Evolutionary conservation across 1,140 invertebrate species (phyloP).

Genomic region (Mercenaria mercenaria): DNA sequence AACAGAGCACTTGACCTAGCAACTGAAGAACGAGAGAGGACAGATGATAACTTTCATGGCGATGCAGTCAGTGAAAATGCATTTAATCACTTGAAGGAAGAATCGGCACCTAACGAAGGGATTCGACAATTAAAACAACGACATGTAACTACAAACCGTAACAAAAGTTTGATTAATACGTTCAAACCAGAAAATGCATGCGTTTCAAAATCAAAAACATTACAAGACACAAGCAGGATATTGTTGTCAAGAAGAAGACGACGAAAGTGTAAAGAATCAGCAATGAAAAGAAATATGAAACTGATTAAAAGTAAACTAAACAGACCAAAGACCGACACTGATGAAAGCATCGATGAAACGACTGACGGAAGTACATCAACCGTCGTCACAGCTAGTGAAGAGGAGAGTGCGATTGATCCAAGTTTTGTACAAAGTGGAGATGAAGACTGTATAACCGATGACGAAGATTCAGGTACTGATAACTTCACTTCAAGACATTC

Average conservation of each 20-base stretch:
- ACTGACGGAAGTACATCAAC: background rate
- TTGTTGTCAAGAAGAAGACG: background rate
- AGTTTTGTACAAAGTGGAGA: conserved; percentile 10
- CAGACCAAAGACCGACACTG: background rate
- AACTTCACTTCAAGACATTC: background rate
- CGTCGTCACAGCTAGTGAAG: background rate
- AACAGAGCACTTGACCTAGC: background rate
- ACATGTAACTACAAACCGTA: background rate
- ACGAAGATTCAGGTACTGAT: background rate
- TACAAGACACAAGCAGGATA: no score
- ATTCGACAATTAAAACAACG: no score
- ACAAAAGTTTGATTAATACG: background rate
- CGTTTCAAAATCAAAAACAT: background rate
- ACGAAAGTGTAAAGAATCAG: background rate
- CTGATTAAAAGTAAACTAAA: background rate
- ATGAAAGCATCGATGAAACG: background rate
- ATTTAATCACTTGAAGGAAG: conserved; percentile 8
- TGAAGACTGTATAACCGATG: background rate
- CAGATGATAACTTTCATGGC: background rate
- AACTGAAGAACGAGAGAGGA: background rate
- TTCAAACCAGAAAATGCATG: background rate
- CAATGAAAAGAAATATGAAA: conserved; percentile 1
- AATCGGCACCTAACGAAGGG: background rate
- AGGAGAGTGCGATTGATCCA: background rate
- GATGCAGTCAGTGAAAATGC: conserved; percentile 5